These are phyloP conservation scores for Theodoxus fluviatilis DNA, from an alignment of 2,888 invertebrate genomes.

Conservation along the genomic window DNA sequence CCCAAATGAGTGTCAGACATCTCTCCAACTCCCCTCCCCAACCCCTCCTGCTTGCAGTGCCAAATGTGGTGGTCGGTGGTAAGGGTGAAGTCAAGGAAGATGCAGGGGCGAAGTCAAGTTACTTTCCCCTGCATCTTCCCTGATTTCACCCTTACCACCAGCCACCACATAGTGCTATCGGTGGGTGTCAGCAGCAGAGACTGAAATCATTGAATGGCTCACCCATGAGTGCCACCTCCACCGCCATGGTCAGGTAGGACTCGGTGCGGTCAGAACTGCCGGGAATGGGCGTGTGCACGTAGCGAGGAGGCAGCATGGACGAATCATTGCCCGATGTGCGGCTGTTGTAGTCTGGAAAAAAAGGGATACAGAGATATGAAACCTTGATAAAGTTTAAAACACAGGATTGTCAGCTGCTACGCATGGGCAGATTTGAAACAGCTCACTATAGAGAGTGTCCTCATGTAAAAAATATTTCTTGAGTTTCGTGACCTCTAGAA, in stretches of 20 bases:
- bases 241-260: conserved; percentile 74
- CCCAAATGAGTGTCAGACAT: neutral
- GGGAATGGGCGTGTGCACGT: conserved; percentile 79
- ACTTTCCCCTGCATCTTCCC: too few species aligned
- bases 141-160: too few species aligned
- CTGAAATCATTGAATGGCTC: too few species aligned
- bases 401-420: too few species aligned
- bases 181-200: too few species aligned
- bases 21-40: neutral
- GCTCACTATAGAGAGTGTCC: too few species aligned
- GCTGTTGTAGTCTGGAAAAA: conserved; percentile 43
- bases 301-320: conserved; percentile 66
- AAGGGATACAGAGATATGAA: neutral
- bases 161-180: too few species aligned
- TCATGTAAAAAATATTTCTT: too few species aligned
- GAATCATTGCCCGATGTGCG: conserved; percentile 45
- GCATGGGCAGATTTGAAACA: too few species aligned
- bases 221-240: conserved; percentile 80
- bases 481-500: too few species aligned
- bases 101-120: too few species aligned
- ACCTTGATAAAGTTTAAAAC: too few species aligned
- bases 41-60: neutral
- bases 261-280: conserved; percentile 78
- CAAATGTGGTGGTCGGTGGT: neutral
- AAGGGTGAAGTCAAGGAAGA: neutral